Conservation (phyloP, 64 coral and sea anemone species). For the Montipora capricornis region DNA sequence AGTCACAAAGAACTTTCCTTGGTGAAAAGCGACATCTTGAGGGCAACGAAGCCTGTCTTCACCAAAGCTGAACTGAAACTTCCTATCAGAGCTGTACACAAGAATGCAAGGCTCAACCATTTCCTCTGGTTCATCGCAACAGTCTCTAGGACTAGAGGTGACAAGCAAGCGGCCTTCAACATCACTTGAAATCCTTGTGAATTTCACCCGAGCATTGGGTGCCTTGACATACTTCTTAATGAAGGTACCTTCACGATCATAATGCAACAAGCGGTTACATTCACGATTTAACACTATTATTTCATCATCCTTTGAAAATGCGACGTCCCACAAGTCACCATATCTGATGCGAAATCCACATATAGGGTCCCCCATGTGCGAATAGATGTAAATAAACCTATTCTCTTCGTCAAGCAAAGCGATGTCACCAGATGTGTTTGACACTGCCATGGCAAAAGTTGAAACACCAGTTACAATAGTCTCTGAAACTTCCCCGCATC, state of each 20-base stretch:
- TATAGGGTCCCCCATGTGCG: not conserved
- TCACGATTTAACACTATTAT: constrained; percentile 55
- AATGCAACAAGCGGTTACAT: constrained; percentile 45
- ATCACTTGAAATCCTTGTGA: constrained; percentile 54
- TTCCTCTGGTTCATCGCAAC: constrained; percentile 45
- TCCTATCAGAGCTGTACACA: constrained; percentile 39
- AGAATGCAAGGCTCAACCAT: constrained; percentile 41
- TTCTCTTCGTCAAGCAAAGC: constrained; percentile 38
- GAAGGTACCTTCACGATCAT: constrained; percentile 47
- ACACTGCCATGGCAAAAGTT: constrained; percentile 50
- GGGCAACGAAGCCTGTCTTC: constrained; percentile 21
- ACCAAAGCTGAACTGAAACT: constrained; percentile 58
- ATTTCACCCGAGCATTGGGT: constrained; percentile 52
- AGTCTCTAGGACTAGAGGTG: constrained; percentile 11
- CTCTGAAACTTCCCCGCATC: constrained; percentile 26
- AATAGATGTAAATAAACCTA: constrained; percentile 30
- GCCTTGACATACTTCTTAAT: constrained; percentile 47
- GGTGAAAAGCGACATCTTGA: constrained; percentile 39
- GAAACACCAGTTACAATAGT: constrained; percentile 23
- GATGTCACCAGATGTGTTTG: constrained; percentile 31
- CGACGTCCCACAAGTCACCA: constrained; percentile 51
- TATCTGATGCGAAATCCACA: constrained; percentile 35
- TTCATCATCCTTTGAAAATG: constrained; percentile 64
- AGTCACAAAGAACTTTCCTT: constrained; percentile 45
- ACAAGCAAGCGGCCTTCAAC: constrained; percentile 27